phyloP scores from a whole-genome alignment of 2,113 vertebrate species.

The Tamias sibiricus region DNA sequence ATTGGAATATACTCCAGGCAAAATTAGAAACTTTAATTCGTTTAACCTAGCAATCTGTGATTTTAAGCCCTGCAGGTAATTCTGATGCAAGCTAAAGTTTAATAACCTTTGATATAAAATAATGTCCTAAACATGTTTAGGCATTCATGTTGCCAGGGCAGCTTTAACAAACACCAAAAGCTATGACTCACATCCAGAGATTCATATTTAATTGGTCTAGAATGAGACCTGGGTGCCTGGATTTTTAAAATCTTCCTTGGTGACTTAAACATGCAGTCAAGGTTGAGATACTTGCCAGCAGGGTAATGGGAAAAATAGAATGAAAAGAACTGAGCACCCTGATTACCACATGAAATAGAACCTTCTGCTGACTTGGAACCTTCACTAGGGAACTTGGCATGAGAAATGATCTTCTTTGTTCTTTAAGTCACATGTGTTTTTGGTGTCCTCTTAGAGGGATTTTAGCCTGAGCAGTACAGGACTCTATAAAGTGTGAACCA shows the following conservation, averaged over 20 bases:
- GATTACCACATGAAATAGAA: background rate
- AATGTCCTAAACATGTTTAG: background rate
- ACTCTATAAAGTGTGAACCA: background rate
- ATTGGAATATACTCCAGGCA: too few relatives aligned
- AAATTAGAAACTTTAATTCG: too few relatives aligned
- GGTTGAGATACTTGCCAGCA: background rate
- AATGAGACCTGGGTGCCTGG: too few relatives aligned
- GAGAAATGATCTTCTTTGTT: background rate
- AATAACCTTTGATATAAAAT: background rate
- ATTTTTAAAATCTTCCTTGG: background rate
- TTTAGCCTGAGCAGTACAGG: background rate
- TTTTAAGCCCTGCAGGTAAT: background rate
- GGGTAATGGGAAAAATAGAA: background rate
- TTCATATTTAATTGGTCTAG: background rate
- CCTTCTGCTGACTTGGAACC: background rate
- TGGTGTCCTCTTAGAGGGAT: background rate
- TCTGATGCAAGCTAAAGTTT: background rate
- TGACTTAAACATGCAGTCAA: background rate
- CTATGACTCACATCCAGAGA: background rate
- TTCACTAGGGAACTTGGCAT: background rate
- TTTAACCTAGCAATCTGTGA: too few relatives aligned
- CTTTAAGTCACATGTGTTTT: background rate
- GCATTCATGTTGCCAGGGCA: too few relatives aligned
- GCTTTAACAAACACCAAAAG: too few relatives aligned
- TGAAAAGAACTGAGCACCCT: background rate